phyloP scores from a whole-genome alignment of 1,140 invertebrate species.

The Campoletis sonorensis region DNA sequence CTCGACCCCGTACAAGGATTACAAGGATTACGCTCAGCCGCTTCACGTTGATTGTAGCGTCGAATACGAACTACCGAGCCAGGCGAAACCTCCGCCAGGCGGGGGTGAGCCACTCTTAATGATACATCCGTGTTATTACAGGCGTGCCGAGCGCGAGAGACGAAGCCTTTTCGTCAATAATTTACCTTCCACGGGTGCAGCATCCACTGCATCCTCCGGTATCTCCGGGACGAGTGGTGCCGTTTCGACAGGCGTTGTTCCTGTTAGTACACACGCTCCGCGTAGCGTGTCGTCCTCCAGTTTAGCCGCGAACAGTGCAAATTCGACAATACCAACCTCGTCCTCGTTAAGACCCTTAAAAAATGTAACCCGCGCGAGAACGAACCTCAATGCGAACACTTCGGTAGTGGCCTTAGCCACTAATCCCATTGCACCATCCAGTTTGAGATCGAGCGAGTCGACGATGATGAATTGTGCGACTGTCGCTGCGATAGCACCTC shows the following conservation, averaged over 20 bases:
- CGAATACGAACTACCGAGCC: constrained; percentile 89
- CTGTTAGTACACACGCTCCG: not conserved
- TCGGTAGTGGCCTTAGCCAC: constrained; percentile 7
- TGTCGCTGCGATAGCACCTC: constrained; percentile 25
- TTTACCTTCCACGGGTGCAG: constrained; percentile 75
- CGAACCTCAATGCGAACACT: not conserved
- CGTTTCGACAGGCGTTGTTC: constrained; percentile 28
- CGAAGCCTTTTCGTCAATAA: constrained; percentile 86
- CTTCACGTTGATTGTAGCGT: constrained; percentile 90
- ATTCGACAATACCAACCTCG: not conserved
- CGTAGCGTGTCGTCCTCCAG: constrained; percentile 16
- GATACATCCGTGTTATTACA: constrained; percentile 91
- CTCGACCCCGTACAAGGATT: constrained; percentile 57
- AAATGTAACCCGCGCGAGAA: not conserved
- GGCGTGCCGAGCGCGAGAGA: constrained; percentile 86
- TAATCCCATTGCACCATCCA: constrained; percentile 34
- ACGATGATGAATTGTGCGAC: constrained; percentile 32
- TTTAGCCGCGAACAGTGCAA: not conserved
- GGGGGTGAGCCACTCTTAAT: constrained; percentile 87
- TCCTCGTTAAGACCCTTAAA: not conserved
- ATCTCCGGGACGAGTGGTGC: constrained; percentile 53
- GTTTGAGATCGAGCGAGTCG: constrained; percentile 1
- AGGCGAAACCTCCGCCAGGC: constrained; percentile 87
- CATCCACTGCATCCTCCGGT: constrained; percentile 56
- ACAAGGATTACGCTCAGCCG: constrained; percentile 84